phyloP scores from a whole-genome alignment of 2,113 vertebrate genomes.

The Microtus oregoni region DNA sequence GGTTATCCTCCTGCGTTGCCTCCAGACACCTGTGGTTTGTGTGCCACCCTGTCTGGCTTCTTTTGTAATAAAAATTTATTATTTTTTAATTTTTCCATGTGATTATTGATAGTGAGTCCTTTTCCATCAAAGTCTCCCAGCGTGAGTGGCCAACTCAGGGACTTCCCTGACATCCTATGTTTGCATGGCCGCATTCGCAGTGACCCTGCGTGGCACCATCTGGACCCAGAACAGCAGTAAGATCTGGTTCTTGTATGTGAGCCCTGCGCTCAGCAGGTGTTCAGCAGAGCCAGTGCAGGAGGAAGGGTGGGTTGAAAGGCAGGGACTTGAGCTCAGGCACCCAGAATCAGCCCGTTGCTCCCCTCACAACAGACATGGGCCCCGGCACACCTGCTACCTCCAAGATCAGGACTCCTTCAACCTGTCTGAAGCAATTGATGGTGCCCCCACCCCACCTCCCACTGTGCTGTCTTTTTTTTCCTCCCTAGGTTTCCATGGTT shows the following conservation, averaged over 20 bases:
- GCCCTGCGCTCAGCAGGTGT: neutral
- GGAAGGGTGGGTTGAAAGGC: neutral
- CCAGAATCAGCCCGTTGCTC: neutral
- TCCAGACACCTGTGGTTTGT: neutral
- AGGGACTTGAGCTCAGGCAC: neutral
- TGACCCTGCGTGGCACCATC: neutral
- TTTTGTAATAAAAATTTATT: no score
- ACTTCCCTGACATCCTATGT: neutral
- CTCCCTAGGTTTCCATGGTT: neutral
- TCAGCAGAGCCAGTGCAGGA: neutral
- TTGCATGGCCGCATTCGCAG: neutral
- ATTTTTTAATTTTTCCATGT: neutral
- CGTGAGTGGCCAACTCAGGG: neutral
- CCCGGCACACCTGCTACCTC: neutral
- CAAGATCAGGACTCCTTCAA: neutral
- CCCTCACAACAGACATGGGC: neutral
- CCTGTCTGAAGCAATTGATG: neutral
- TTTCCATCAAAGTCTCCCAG: neutral
- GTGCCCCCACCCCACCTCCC: neutral
- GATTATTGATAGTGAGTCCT: neutral
- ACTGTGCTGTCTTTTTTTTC: neutral
- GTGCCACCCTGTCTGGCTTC: neutral
- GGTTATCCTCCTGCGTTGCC: no score
- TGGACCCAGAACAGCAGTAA: neutral
- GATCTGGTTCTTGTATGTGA: neutral